Percentiles rank a stretch among this genome's conserved stretches.
These are phyloP conservation scores for Platerodrilus igneus DNA, from an alignment of 2,888 invertebrate species.

Conservation along the genomic window DNA sequence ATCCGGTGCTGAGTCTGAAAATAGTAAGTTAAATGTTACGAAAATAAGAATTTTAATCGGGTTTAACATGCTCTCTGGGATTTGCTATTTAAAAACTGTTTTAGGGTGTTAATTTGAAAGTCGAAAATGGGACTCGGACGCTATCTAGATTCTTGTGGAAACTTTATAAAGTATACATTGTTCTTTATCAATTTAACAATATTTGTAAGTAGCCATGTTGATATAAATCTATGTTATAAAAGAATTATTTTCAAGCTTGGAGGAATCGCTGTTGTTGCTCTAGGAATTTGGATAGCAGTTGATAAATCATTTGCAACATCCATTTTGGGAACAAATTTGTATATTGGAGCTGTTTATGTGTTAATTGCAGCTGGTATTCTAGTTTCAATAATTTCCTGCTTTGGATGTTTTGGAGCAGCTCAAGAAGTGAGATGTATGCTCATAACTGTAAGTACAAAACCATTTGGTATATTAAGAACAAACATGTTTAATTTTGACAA, in stretches of 20 bases:
- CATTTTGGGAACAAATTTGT: slow-evolving; percentile 80
- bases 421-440: slow-evolving; percentile 93
- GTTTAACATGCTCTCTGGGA: too few species aligned
- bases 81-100: too few species aligned
- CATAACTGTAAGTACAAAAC: slow-evolving; percentile 76
- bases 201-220: slow-evolving; percentile 78
- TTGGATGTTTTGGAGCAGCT: slow-evolving; percentile 91
- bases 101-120: slow-evolving; percentile 4
- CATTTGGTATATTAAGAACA: too few species aligned
- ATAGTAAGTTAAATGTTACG: too few species aligned
- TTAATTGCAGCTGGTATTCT: slow-evolving; percentile 77
- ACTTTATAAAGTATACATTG: slow-evolving; percentile 81
- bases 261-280: slow-evolving; percentile 68
- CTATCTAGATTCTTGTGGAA: slow-evolving; percentile 84
- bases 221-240: too few species aligned
- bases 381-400: slow-evolving; percentile 77
- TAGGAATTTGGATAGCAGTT: slow-evolving; percentile 81
- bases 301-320: slow-evolving; percentile 81
- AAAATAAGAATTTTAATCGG: too few species aligned
- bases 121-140: slow-evolving; percentile 66
- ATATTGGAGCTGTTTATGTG: slow-evolving; percentile 80
- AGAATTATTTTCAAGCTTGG: slow-evolving; percentile 59
- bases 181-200: slow-evolving; percentile 80
- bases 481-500: too few species aligned
- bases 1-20: too few species aligned